Conservation (phyloP, 1,140 invertebrate species). For the Papilio aristodemus region DNA sequence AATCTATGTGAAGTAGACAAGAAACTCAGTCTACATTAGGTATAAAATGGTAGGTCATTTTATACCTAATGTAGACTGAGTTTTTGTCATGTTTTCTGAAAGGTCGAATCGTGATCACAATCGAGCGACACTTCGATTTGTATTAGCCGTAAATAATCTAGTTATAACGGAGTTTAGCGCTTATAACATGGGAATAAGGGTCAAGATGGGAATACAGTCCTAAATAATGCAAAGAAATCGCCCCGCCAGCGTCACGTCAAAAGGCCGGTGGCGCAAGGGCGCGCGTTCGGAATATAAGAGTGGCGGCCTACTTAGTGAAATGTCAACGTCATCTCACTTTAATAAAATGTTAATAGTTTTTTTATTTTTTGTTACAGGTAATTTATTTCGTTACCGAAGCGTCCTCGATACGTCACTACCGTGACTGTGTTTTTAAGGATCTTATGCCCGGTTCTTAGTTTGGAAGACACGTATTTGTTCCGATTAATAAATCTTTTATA, state of each 20-base stretch:
- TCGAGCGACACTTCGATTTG: slow-evolving; percentile 31
- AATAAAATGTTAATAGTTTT: slow-evolving; percentile 50
- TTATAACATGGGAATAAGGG: slow-evolving; percentile 37
- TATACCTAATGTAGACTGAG: not conserved
- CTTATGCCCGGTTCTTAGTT: not conserved
- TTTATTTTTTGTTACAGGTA: slow-evolving; percentile 64
- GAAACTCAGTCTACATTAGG: no score
- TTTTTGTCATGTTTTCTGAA: slow-evolving; percentile 19
- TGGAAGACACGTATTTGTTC: not conserved
- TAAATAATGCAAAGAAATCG: slow-evolving; percentile 34
- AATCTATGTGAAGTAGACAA: not conserved
- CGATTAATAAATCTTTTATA: slow-evolving; percentile 8
- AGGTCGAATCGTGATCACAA: slow-evolving; percentile 36
- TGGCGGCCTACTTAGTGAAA: slow-evolving; percentile 60
- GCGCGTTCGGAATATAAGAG: slow-evolving; percentile 54
- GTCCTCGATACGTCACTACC: not conserved
- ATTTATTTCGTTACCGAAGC: slow-evolving; percentile 10
- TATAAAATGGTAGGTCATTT: no score
- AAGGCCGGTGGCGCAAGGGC: slow-evolving; percentile 62
- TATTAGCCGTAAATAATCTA: slow-evolving; percentile 3
- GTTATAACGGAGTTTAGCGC: slow-evolving; percentile 19
- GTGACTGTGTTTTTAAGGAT: slow-evolving; percentile 9
- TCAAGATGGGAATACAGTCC: slow-evolving; percentile 38
- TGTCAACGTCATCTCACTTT: slow-evolving; percentile 54
- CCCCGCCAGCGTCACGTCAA: slow-evolving; percentile 49